These are phyloP conservation scores for Mirounga angustirostris DNA, from an alignment of 2,113 vertebrate species.

Conservation along the genomic window DNA sequence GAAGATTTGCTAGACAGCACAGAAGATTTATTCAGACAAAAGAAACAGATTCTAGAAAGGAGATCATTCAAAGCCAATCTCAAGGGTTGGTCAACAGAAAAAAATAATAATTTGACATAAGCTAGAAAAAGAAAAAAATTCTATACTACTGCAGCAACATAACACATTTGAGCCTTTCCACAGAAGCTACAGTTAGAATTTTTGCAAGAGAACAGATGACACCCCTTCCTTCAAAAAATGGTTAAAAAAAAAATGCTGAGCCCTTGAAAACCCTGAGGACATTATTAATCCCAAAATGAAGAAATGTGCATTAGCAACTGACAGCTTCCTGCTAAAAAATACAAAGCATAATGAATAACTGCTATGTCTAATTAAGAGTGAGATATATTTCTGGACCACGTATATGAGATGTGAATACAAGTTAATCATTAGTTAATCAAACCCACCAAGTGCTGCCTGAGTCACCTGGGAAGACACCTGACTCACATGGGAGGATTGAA, in stretches of 20 bases:
- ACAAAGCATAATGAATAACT: neutral
- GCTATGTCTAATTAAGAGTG: neutral
- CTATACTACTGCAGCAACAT: neutral
- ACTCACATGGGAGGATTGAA: neutral
- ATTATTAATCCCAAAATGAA: neutral
- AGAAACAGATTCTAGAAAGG: neutral
- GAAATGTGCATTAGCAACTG: neutral
- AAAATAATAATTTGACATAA: neutral
- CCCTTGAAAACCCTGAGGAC: neutral
- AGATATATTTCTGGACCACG: neutral
- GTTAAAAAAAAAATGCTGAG: neutral
- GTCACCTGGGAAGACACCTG: neutral
- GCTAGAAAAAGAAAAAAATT: neutral
- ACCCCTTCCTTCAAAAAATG: neutral
- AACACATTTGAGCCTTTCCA: neutral
- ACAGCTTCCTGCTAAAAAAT: neutral
- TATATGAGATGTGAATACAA: neutral
- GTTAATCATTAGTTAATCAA: neutral
- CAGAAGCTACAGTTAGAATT: neutral
- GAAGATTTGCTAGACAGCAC: neutral
- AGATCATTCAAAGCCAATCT: neutral
- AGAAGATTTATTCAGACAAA: slow-evolving; percentile 2
- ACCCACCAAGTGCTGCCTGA: neutral
- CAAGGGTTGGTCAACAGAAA: neutral
- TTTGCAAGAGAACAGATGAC: neutral